Conservation (phyloP, 2,113 vertebrate genomes). For the Eptesicus fuscus region DNA sequence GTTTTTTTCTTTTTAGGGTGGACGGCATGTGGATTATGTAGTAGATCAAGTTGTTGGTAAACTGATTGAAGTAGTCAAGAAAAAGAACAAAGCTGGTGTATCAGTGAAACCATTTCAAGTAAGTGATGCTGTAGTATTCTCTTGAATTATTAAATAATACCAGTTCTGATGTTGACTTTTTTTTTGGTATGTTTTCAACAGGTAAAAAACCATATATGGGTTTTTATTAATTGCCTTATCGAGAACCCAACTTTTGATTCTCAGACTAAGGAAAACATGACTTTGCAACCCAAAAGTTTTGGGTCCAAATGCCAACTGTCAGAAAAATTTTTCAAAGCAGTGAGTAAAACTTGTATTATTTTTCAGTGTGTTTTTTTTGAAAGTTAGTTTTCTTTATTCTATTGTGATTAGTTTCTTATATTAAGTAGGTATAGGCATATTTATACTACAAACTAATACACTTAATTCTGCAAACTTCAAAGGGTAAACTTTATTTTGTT, state of each 20-base stretch:
- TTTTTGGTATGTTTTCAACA: constrained; percentile 74
- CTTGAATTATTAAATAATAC: neutral
- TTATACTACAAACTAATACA: neutral
- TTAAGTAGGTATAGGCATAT: neutral
- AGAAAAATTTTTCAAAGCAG: constrained; percentile 96
- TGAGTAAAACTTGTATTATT: constrained; percentile 79
- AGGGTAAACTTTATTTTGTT: neutral
- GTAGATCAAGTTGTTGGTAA: constrained; percentile 98
- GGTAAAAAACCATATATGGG: constrained; percentile 99
- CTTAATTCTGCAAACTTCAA: constrained; percentile 22
- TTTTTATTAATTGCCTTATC: constrained; percentile 98
- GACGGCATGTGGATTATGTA: constrained; percentile 96
- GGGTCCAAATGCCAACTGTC: constrained; percentile 96
- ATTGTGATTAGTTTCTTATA: constrained; percentile 18
- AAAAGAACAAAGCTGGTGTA: constrained; percentile 99
- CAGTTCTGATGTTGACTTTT: constrained; percentile 35
- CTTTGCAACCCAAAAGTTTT: constrained; percentile 96
- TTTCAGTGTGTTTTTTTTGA: constrained; percentile 19
- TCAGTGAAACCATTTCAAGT: constrained; percentile 99
- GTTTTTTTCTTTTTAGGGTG: constrained; percentile 84
- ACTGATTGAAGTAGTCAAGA: constrained; percentile 99
- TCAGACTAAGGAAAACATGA: constrained; percentile 99
- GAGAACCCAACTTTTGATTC: constrained; percentile 99
- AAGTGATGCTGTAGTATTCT: constrained; percentile 57
- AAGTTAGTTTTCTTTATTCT: constrained; percentile 23